Conservation (phyloP, 2,888 invertebrate genomes). For the Stenodera caucasica region DNA sequence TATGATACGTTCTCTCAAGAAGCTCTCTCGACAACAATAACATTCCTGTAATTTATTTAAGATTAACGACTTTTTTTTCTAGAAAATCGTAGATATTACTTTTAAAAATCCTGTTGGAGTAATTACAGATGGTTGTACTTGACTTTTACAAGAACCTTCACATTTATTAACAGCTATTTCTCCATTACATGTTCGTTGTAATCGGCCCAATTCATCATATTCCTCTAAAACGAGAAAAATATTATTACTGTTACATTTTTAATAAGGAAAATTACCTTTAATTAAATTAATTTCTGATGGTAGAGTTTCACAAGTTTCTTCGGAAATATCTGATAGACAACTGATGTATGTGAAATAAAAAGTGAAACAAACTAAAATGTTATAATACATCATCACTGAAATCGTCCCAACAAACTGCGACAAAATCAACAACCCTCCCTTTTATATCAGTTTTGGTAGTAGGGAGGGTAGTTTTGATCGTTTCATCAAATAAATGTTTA, state of each 20-base stretch:
- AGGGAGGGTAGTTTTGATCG: constrained; percentile 34
- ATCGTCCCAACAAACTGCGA: constrained; percentile 8
- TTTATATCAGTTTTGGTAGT: constrained; percentile 10
- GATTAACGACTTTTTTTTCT: constrained; percentile 6
- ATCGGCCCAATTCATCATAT: constrained; percentile 81
- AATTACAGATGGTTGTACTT: constrained; percentile 88
- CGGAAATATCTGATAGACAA: constrained; percentile 52
- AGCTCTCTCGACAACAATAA: constrained; percentile 88
- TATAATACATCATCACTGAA: constrained; percentile 16
- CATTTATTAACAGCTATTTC: constrained; percentile 91
- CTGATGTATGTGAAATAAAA: constrained; percentile 37
- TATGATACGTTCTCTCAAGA: constrained; percentile 77
- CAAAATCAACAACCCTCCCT: not conserved
- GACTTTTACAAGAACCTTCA: constrained; percentile 89
- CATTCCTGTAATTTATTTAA: constrained; percentile 68
- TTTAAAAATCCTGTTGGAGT: constrained; percentile 88
- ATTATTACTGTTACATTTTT: not conserved
- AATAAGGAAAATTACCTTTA: constrained; percentile 65
- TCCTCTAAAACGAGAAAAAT: constrained; percentile 67
- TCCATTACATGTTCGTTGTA: constrained; percentile 84
- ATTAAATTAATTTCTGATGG: constrained; percentile 85
- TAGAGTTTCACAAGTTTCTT: constrained; percentile 83
- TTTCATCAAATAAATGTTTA: constrained; percentile 23
- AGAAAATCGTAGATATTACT: constrained; percentile 55
- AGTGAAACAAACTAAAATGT: constrained; percentile 34